Evolutionary conservation across 2,113 vertebrate genomes (phyloP).

Genomic region (Eira barbara): DNA sequence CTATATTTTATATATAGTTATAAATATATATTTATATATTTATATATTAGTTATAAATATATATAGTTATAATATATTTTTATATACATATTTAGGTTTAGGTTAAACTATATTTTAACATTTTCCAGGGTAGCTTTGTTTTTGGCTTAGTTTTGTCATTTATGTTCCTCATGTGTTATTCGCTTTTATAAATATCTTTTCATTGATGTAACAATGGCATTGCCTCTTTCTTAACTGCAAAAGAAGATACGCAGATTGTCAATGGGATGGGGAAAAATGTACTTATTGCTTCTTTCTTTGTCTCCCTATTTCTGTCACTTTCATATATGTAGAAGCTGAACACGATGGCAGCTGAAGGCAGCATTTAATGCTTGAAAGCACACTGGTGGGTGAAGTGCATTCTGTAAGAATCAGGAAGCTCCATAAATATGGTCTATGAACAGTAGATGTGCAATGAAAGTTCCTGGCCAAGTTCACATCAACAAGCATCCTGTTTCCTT

Average conservation of each 20-base stretch:
- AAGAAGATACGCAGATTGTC: background rate
- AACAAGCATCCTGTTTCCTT: background rate
- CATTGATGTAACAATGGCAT: background rate
- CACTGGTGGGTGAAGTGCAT: too few relatives aligned
- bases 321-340: background rate
- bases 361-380: background rate
- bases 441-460: accelerated
- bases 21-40: too few relatives aligned
- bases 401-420: background rate
- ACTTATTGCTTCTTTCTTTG: background rate
- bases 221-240: background rate
- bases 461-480: background rate
- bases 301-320: background rate
- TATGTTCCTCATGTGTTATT: background rate
- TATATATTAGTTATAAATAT: too few relatives aligned
- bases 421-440: background rate
- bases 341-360: background rate
- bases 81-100: background rate
- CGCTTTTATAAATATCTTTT: background rate
- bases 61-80: too few relatives aligned
- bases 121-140: background rate
- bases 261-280: background rate
- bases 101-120: background rate
- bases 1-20: background rate
- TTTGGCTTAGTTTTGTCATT: background rate